phyloP scores from a whole-genome alignment of 2,797 vertebrate genomes.

The Aulostomus chinensis region DNA sequence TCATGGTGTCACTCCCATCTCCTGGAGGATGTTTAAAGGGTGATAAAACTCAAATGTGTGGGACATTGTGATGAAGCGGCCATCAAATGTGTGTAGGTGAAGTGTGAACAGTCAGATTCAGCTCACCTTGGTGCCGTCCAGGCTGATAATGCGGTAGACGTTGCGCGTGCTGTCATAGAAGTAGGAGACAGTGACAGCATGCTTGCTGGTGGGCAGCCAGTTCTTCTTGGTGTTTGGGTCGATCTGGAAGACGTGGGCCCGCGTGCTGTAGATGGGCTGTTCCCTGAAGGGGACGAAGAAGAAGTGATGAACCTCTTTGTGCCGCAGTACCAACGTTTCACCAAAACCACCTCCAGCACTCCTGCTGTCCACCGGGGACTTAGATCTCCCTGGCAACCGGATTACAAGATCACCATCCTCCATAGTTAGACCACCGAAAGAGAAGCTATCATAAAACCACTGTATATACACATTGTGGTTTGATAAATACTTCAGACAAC shows the following conservation, averaged over 20 bases:
- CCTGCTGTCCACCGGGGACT: slow-evolving; percentile 47
- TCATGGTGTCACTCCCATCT: slow-evolving; percentile 16
- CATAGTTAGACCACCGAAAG: slow-evolving; percentile 63
- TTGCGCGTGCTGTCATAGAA: slow-evolving; percentile 99
- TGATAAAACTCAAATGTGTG: slow-evolving; percentile 25
- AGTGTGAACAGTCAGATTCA: background rate
- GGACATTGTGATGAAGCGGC: slow-evolving; percentile 18
- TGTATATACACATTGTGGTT: slow-evolving; percentile 19
- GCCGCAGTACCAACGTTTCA: slow-evolving; percentile 69
- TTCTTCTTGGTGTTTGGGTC: slow-evolving; percentile 99
- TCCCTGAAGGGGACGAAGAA: slow-evolving; percentile 88
- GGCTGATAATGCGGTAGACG: slow-evolving; percentile 98
- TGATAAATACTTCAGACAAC: slow-evolving; percentile 8
- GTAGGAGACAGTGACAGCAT: slow-evolving; percentile 98
- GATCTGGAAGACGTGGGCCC: slow-evolving; percentile 99
- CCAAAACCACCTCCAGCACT: slow-evolving; percentile 49
- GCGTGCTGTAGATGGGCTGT: slow-evolving; percentile 98
- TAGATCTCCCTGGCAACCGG: slow-evolving; percentile 75
- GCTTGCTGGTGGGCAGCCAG: slow-evolving; percentile 99
- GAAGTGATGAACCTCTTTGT: slow-evolving; percentile 82
- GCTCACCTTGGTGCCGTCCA: slow-evolving; percentile 97
- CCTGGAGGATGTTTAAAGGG: slow-evolving; percentile 14
- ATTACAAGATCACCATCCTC: slow-evolving; percentile 75
- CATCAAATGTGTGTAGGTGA: too few relatives aligned
- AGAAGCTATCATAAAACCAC: slow-evolving; percentile 11